A percentile compares a stretch with the other conserved stretches of the same genome.
phyloP scores from a whole-genome alignment of 2,113 vertebrate species.

The Columba livia region DNA sequence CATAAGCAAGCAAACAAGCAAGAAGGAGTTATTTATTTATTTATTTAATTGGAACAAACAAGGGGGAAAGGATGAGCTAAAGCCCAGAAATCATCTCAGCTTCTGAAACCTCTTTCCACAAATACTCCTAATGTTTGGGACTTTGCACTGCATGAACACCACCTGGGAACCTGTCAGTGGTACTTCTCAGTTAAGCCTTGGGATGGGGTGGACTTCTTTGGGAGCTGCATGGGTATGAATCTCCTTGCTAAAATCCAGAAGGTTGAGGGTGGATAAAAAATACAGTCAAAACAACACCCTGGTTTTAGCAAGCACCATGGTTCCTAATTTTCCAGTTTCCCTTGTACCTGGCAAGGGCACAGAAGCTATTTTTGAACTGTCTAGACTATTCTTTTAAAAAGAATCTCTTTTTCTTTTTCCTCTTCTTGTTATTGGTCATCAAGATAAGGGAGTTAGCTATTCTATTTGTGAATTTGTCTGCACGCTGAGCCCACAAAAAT shows the following conservation, averaged over 20 bases:
- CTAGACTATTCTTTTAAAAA: constrained; percentile 39
- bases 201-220: not conserved
- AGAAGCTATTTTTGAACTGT: constrained; percentile 40
- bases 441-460: not conserved
- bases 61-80: not conserved
- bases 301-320: not conserved
- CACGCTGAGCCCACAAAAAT: not conserved
- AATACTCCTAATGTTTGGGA: not conserved
- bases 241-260: not conserved
- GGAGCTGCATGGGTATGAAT: not conserved
- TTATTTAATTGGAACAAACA: not conserved
- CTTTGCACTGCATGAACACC: not conserved
- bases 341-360: constrained; percentile 10
- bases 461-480: not conserved
- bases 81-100: not conserved
- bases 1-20: not conserved
- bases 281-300: not conserved
- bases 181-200: not conserved
- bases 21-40: not conserved
- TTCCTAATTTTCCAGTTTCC: not conserved
- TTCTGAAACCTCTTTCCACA: not conserved
- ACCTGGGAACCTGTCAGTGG: not conserved
- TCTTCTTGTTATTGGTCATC: constrained; percentile 29
- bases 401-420: not conserved
- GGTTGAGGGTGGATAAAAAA: not conserved